Evolutionary conservation across 2,888 invertebrate species (phyloP).

Genomic region (Drosophila neutralis): DNA sequence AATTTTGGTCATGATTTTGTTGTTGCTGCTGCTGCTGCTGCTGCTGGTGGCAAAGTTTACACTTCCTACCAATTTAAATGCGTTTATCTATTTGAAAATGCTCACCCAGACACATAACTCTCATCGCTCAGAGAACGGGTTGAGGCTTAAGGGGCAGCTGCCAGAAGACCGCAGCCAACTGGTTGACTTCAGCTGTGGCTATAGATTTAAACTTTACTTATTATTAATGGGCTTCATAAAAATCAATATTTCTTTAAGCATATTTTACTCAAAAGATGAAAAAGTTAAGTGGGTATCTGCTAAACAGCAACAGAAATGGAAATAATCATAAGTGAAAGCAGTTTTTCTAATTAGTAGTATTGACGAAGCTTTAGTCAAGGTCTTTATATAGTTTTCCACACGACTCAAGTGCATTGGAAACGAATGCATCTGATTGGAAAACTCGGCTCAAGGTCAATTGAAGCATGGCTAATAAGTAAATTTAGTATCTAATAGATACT

Average conservation of each 20-base stretch:
- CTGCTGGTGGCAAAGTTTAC: slow-evolving; percentile 61
- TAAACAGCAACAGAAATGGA: background rate
- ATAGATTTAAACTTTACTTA: slow-evolving; percentile 4
- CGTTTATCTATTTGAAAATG: slow-evolving; percentile 64
- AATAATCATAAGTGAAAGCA: background rate
- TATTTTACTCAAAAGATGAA: background rate
- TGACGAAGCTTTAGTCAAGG: background rate
- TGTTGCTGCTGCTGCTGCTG: slow-evolving; percentile 37
- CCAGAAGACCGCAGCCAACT: background rate
- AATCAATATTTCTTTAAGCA: slow-evolving; percentile 4
- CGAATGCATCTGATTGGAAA: slow-evolving; percentile 1
- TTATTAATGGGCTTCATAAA: slow-evolving; percentile 14
- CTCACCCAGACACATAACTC: slow-evolving; percentile 40
- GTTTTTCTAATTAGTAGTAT: background rate
- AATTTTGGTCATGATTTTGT: slow-evolving; percentile 58
- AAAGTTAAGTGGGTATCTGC: background rate
- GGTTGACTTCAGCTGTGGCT: slow-evolving; percentile 2
- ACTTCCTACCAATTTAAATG: slow-evolving; percentile 67
- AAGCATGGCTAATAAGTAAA: background rate
- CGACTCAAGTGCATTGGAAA: background rate
- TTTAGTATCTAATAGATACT: slow-evolving; percentile 18
- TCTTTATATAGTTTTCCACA: background rate
- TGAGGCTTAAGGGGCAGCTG: background rate
- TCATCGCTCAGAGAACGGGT: background rate
- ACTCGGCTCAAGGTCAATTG: slow-evolving; percentile 8